Conservation (phyloP, 2,113 vertebrate genomes). For the Antechinus stuartii region DNA sequence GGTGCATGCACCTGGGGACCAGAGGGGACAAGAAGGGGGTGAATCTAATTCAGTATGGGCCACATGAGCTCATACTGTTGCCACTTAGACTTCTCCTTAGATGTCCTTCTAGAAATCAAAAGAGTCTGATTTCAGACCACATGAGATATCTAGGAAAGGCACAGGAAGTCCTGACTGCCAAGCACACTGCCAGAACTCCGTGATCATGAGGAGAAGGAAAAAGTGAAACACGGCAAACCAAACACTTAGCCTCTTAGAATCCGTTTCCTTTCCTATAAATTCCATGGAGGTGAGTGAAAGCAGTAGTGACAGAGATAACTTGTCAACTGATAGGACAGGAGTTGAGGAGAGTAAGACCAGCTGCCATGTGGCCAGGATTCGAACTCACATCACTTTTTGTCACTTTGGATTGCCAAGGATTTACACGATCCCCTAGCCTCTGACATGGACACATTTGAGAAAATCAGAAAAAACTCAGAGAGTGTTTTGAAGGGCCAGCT, state of each 20-base stretch:
- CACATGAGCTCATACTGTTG: not conserved
- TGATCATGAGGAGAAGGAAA: not conserved
- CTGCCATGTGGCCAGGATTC: not conserved
- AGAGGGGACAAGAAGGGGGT: not conserved
- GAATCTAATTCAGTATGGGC: not conserved
- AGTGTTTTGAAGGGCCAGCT: not conserved
- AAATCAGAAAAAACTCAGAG: not conserved
- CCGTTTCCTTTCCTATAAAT: too few species aligned
- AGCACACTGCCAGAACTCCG: not conserved
- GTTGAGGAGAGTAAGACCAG: not conserved
- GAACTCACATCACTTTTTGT: not conserved
- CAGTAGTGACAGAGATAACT: not conserved
- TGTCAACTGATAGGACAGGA: not conserved
- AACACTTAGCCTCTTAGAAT: too few species aligned
- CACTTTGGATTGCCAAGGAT: not conserved
- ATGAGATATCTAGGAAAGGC: not conserved
- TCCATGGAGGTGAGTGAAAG: too few species aligned
- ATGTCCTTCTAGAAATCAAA: not conserved
- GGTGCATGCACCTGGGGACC: not conserved
- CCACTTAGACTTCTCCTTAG: not conserved
- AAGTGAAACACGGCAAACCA: not conserved
- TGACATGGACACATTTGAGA: not conserved
- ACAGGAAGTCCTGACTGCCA: not conserved
- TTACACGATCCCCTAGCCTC: too few species aligned
- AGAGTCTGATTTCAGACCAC: not conserved